Evolutionary conservation across 2,888 invertebrate species (phyloP), one percentile per base, ranked within the genome.

Genomic region (Melanostoma mellinum): DNA sequence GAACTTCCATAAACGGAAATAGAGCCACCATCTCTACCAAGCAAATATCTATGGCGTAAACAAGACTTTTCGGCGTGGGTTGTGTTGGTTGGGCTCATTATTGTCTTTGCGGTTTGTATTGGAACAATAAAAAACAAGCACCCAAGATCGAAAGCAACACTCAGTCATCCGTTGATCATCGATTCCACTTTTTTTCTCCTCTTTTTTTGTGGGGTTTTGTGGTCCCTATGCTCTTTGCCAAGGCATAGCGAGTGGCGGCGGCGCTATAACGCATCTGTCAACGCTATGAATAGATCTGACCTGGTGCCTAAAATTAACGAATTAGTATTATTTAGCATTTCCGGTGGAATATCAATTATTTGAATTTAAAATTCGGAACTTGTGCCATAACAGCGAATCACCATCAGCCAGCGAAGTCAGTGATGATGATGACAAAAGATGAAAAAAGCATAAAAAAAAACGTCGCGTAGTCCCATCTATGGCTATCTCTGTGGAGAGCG

Each of bases 351-450:
- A 58, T 56, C 55, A 69, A 75, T 71, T 58, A 80, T 80, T 75
- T 80, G 75, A 80, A 69, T 71, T 80, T 75, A 56, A 80, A 71
- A 69, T 80, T 80, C 58, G 58, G 80, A 80, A 80, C 80, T 80
- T 80, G 80, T 53, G 80, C 75, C 80, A 75, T 75, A 63, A 63
- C 48, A 61, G 10, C 33, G 0, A 53, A 8, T 9, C 33, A 32
- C 9, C 9, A 1, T 9, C 10, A 10, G 20, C 36, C 38, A 30
- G 32, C 58, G 40, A 42, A 20, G 20, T 20, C 20, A 60, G 60
- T 30, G 61, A 20, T 20, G 20, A 20, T 20, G 20, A 74, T 75
- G 55, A 46, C 61, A 56, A 72, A 58, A 73, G 56, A 78, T 9
- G 65, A 67, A 69, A 71, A 71, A 68, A 58, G 68, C 73, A 56